Evolutionary conservation across 2,888 invertebrate genomes (phyloP), one percentile per base, ranked within the genome.

Genomic region (Griposia aprilina): DNA sequence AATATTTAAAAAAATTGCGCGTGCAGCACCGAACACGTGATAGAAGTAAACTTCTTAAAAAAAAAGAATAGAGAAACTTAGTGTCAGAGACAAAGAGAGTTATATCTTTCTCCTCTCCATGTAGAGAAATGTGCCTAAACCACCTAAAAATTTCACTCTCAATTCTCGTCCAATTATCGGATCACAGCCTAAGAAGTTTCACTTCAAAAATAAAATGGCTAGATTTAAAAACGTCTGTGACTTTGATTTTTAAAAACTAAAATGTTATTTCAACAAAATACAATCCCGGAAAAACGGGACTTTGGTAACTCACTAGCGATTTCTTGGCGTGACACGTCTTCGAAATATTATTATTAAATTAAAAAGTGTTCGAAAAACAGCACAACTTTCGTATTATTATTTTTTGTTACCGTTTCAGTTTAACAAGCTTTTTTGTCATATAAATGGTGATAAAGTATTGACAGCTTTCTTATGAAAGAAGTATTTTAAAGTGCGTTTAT

Each of bases 281-380:
- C 48, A 60, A 75, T 50, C 57, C 63, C 50, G 55, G 15, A 7
- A 52, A 62, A 45, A 30, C 55, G 52, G 36, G 23, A 59, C 30
- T 30, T 57, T 3, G 17, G 48, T 36, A 59, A 76, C 26, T 62
- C 57, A 55, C 72, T 76, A 76, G 45, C 45, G 13, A 13, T 59
- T 59, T 52, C 65, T 66, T 52, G 57, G 52, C 36, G 59, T 45
- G 36, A 36, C n/a, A 71, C 63, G 62, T 63, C 52, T 80, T 66
- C 26, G 55, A 30, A 81, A 73, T 78, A 74, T 66, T 71, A 55
- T 68, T 48, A 82, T 77, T 66, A 76, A 62, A 75, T 83, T 80
- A 50, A 52, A 73, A 80, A 78, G 59, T 76, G 86, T 63, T 3
- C 15, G 20, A 26, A 69, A 62, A 45, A 62, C 45, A 15, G 36